Evolutionary conservation across 2,888 invertebrate species (phyloP), one percentile per base, ranked within the genome.

Genomic region (Arrhopalites spinosus): DNA sequence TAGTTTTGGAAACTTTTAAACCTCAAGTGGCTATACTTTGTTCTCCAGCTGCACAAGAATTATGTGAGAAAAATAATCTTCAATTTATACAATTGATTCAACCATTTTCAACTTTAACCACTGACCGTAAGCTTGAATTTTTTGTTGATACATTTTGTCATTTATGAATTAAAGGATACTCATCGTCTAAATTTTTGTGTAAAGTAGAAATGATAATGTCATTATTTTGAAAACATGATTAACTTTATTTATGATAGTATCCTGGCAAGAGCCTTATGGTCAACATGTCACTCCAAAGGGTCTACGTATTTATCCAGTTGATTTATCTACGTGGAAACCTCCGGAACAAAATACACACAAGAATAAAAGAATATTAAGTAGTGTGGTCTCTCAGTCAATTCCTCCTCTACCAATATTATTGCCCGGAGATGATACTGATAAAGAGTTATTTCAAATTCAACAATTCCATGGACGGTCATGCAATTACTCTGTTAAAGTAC

Each of bases 51-150:
- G 96, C 94, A 15, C 94, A 96, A 84, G 89, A 90, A 84, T 88
- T 93, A 75, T 94, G 96, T 84, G 90, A 91, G 82, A 95, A 95
- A 85, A 97, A 96, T 86, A 95, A 96, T 87, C 88, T 98, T 78
- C 91, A 92, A 47, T 95, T 97, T 85, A 91, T 92, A 73, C 95
- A 97, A 87, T 86, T 98, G 79, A 87, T 97, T 73, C 95, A 95
- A 85, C 97, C 97, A 0, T 98, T 97, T 86, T 91, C 92, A 85
- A 89, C 90, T 85, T 85, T 92, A 84, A 90, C 89, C 81, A 89
- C 89, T 79, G 93, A 94, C 88, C 90, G 92, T 92, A 87, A 85
- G 84, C 80, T 75, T 29, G 25, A 20, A 36, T 36, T 36, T 36
- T 36, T 36, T 36, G 20, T 5, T 63, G 2, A 17, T 2, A 63